Evolutionary conservation across 1,140 invertebrate genomes (phyloP).

Genomic region (Papilio polytes): DNA sequence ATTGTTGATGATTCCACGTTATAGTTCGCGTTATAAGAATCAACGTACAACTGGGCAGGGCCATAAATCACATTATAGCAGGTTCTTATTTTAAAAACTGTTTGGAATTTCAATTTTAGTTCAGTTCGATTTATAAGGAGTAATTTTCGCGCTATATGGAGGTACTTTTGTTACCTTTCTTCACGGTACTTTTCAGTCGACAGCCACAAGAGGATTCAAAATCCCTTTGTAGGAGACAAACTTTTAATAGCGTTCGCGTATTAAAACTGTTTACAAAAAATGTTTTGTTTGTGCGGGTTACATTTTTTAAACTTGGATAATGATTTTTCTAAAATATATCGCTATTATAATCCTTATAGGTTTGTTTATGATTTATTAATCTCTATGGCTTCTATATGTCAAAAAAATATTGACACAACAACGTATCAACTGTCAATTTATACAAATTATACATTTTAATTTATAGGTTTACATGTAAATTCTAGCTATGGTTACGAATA

Average conservation of each 20-base stretch:
- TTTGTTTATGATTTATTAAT: not conserved
- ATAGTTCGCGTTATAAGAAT: too few species aligned
- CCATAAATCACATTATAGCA: too few species aligned
- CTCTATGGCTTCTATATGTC: not conserved
- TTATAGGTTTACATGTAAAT: constrained; percentile 13
- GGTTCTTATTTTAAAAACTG: too few species aligned
- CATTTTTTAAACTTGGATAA: not conserved
- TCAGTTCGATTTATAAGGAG: too few species aligned
- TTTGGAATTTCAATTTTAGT: too few species aligned
- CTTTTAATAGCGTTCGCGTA: not conserved
- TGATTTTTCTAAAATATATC: not conserved
- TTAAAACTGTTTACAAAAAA: not conserved
- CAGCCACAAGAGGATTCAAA: constrained; percentile 4
- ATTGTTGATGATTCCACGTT: too few species aligned
- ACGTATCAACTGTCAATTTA: constrained; percentile 4
- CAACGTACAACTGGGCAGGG: too few species aligned
- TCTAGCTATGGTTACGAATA: constrained; percentile 21
- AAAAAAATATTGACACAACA: not conserved
- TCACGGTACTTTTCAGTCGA: not conserved
- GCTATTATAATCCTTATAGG: not conserved
- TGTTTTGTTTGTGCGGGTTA: not conserved
- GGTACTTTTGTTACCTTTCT: too few species aligned
- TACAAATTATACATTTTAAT: not conserved
- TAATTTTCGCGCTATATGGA: too few species aligned
- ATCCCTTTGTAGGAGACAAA: not conserved